Percentiles rank a stretch among this genome's conserved stretches.
These are phyloP conservation scores for Synergus gifuensis DNA, from an alignment of 2,888 invertebrate species.

Conservation along the genomic window DNA sequence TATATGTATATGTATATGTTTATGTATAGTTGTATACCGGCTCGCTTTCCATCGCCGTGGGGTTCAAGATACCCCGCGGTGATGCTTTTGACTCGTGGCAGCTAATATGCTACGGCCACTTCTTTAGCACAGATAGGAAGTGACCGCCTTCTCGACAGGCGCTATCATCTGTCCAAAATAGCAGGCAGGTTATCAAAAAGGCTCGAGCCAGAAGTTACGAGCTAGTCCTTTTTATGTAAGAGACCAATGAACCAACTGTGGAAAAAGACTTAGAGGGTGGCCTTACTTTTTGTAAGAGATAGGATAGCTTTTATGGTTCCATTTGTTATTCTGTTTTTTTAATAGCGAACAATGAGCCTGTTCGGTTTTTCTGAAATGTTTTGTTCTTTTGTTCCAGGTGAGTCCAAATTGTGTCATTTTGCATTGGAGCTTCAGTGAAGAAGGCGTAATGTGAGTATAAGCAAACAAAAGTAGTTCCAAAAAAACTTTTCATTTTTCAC, in stretches of 20 bases:
- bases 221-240: constrained; percentile 24
- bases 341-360: neutral
- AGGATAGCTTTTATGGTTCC: neutral
- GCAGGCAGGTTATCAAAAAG: constrained; percentile 37
- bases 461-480: too few relatives aligned
- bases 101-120: constrained; percentile 37
- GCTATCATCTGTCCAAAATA: constrained; percentile 36
- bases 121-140: constrained; percentile 39
- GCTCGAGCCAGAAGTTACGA: constrained; percentile 20
- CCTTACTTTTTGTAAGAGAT: neutral
- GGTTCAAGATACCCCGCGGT: constrained; percentile 35
- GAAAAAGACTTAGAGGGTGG: neutral
- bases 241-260: constrained; percentile 27
- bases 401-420: neutral
- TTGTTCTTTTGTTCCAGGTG: constrained; percentile 14
- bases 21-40: neutral
- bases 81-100: constrained; percentile 37
- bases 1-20: constrained; percentile 9
- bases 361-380: neutral
- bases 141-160: constrained; percentile 39
- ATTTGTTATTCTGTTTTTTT: neutral
- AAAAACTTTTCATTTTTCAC: neutral
- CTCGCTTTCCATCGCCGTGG: constrained; percentile 40
- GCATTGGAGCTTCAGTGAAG: neutral
- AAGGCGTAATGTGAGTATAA: neutral